A percentile compares a stretch with the other conserved stretches of the same genome.
These are phyloP conservation scores for Xenops minutus DNA, from an alignment of 2,797 vertebrate species.

Conservation along the genomic window DNA sequence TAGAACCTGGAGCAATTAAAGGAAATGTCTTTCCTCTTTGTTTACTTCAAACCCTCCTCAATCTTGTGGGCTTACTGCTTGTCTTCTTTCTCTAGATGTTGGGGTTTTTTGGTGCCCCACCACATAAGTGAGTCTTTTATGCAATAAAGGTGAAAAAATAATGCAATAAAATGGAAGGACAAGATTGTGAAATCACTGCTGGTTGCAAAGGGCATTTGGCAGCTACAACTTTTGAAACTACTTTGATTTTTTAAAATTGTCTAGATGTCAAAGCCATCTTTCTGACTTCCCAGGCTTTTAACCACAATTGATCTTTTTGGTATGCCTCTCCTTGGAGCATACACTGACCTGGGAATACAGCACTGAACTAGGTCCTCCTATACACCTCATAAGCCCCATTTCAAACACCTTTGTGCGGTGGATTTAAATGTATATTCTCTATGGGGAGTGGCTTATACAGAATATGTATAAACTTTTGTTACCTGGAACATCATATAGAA, in stretches of 20 bases:
- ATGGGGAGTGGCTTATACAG: background rate
- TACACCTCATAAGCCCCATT: background rate
- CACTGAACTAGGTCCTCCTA: background rate
- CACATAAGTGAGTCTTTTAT: background rate
- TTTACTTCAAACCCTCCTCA: background rate
- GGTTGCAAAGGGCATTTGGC: background rate
- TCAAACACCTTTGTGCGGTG: background rate
- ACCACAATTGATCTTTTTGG: background rate
- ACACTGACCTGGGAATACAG: background rate
- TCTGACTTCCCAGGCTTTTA: background rate
- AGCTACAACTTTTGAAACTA: background rate
- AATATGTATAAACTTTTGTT: background rate
- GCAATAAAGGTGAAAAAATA: background rate
- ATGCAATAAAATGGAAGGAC: background rate
- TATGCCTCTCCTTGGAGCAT: background rate
- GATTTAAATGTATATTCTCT: background rate
- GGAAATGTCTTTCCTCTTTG: background rate
- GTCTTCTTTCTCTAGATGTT: background rate
- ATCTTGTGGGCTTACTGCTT: background rate
- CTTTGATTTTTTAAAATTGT: background rate
- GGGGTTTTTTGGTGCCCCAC: background rate
- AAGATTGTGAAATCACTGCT: background rate
- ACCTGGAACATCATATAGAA: background rate
- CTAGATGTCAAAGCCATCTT: background rate
- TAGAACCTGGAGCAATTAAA: background rate